Evolutionary conservation across 2,113 vertebrate species (phyloP).

Genomic region (Menidia beryllina): DNA sequence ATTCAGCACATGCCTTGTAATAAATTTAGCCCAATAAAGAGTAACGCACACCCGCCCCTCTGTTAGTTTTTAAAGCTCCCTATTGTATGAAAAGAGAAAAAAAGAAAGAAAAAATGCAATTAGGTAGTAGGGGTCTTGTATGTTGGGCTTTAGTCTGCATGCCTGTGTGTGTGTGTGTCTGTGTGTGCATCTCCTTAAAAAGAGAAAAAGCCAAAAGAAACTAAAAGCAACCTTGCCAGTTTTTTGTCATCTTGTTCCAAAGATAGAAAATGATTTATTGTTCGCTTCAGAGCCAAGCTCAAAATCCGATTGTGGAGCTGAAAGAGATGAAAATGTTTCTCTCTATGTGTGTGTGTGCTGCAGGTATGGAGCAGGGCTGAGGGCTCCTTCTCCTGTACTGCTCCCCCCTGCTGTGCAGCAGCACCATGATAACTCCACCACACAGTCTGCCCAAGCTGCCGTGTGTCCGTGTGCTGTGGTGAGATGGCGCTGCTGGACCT

Average conservation of each 20-base stretch:
- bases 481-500: conserved; percentile 51
- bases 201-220: neutral
- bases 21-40: conserved; percentile 11
- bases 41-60: neutral
- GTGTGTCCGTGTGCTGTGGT: conserved; percentile 49
- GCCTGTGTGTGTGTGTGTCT: neutral
- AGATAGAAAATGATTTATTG: neutral
- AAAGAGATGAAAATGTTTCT: neutral
- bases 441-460: conserved; percentile 28
- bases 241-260: neutral
- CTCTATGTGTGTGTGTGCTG: conserved; percentile 26
- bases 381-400: conserved; percentile 20
- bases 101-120: neutral
- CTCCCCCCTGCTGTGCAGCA: conserved; percentile 31
- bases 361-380: conserved; percentile 70
- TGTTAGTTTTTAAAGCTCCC: neutral
- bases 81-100: too few species aligned
- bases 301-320: neutral
- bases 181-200: neutral
- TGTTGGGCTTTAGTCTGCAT: neutral
- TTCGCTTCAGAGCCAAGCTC: neutral
- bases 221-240: neutral
- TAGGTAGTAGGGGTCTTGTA: neutral
- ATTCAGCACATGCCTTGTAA: conserved; percentile 2
- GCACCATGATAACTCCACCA: conserved; percentile 42